These are phyloP conservation scores for Aspiorhynchus laticeps DNA, from an alignment of 2,113 vertebrate species.

Conservation along the genomic window DNA sequence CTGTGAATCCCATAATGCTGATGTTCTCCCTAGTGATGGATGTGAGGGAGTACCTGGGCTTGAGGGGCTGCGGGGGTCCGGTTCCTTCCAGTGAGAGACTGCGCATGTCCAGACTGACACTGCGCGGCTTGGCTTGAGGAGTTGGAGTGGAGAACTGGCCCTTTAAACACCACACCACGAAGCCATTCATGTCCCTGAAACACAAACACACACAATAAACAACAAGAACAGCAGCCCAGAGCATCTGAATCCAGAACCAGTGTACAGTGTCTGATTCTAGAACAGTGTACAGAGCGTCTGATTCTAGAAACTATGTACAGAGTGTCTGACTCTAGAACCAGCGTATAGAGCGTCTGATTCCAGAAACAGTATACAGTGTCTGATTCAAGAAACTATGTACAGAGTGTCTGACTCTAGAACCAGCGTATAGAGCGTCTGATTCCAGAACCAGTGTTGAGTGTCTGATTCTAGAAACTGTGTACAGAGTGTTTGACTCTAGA, in stretches of 20 bases:
- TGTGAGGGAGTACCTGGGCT: conserved; percentile 61
- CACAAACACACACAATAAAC: conserved; percentile 40
- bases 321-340: no score
- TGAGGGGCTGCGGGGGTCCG: conserved; percentile 60
- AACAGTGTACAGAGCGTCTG: no score
- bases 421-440: no score
- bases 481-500: no score
- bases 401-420: no score
- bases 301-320: no score
- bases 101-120: conserved; percentile 72
- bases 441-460: no score
- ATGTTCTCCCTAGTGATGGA: not conserved
- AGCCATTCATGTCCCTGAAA: conserved; percentile 79
- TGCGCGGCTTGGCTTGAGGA: conserved; percentile 77
- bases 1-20: not conserved
- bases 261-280: no score
- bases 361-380: no score
- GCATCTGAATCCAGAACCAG: not conserved
- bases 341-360: no score
- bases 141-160: conserved; percentile 64
- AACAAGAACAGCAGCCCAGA: not conserved
- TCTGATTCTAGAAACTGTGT: no score
- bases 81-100: conserved; percentile 74
- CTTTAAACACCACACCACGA: conserved; percentile 87
- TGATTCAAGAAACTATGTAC: no score